Percentiles rank a stretch among this genome's conserved stretches.
These are phyloP conservation scores for Nephotettix cincticeps DNA, from an alignment of 1,140 invertebrate genomes.

Conservation along the genomic window DNA sequence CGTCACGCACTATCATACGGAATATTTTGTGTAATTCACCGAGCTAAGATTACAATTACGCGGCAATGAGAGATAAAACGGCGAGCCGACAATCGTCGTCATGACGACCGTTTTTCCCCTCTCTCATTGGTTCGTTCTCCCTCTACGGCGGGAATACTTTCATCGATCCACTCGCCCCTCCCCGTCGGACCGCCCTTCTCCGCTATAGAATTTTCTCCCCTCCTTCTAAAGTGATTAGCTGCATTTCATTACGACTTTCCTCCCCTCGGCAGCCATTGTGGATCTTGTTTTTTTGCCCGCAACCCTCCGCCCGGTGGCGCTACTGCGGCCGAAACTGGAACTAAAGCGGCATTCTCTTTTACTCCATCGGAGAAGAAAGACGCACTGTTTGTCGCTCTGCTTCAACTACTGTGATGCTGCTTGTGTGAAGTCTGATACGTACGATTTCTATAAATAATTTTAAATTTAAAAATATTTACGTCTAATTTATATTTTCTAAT, in stretches of 20 bases:
- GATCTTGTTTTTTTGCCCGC: not conserved
- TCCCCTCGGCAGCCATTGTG: slow-evolving; percentile 13
- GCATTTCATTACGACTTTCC: slow-evolving; percentile 17
- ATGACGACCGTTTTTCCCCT: not conserved
- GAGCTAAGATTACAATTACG: slow-evolving; percentile 7
- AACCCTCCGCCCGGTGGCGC: slow-evolving; percentile 8
- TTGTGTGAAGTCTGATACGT: too few species aligned
- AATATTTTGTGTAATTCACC: slow-evolving; percentile 13
- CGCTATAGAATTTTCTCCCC: slow-evolving; percentile 12
- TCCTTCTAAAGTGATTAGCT: slow-evolving; percentile 6
- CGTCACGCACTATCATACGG: slow-evolving; percentile 6
- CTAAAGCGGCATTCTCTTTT: not conserved
- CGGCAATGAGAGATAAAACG: not conserved
- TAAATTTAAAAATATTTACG: too few species aligned
- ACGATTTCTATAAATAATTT: too few species aligned
- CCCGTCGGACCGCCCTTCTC: not conserved
- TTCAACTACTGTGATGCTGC: too few species aligned
- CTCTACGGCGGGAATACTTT: not conserved
- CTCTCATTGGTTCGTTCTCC: slow-evolving; percentile 20
- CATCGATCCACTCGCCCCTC: slow-evolving; percentile 11
- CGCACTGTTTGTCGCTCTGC: not conserved
- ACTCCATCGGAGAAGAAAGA: not conserved
- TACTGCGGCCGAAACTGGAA: not conserved
- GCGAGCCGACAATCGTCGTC: not conserved
- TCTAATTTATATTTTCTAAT: too few species aligned